Evolutionary conservation across 2,113 vertebrate genomes (phyloP).

Genomic region (Myocastor coypus): DNA sequence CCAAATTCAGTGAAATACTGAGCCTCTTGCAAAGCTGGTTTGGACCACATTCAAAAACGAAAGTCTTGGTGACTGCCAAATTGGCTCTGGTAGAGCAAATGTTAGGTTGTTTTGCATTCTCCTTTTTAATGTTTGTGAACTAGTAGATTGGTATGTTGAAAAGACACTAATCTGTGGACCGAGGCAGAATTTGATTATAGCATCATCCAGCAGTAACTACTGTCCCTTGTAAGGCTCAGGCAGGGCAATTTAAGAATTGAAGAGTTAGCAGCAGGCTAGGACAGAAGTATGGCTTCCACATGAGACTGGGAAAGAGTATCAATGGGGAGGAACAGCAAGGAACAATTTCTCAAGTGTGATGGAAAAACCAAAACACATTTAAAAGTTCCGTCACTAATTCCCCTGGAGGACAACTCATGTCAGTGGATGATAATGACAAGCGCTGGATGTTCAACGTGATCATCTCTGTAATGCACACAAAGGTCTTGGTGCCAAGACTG

Average conservation of each 20-base stretch:
- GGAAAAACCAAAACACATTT: background rate
- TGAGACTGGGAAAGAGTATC: background rate
- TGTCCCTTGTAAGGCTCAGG: background rate
- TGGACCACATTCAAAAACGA: background rate
- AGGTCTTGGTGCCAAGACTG: background rate
- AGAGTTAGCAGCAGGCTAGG: background rate
- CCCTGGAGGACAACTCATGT: background rate
- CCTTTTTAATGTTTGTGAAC: background rate
- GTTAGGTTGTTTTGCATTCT: background rate
- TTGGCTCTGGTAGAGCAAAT: background rate
- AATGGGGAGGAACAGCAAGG: background rate
- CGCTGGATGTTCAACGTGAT: background rate
- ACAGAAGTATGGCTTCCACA: background rate
- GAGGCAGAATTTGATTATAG: background rate
- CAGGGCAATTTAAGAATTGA: background rate
- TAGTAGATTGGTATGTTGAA: background rate
- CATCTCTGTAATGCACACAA: background rate
- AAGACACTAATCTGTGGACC: background rate
- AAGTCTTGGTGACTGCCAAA: background rate
- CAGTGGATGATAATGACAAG: background rate
- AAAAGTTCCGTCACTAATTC: background rate
- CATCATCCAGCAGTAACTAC: no score
- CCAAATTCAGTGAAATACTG: background rate
- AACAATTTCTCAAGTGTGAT: background rate
- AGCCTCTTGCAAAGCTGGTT: background rate